Evolutionary conservation across 2,797 vertebrate genomes (phyloP).

Genomic region (Macrochelys suwanniensis): DNA sequence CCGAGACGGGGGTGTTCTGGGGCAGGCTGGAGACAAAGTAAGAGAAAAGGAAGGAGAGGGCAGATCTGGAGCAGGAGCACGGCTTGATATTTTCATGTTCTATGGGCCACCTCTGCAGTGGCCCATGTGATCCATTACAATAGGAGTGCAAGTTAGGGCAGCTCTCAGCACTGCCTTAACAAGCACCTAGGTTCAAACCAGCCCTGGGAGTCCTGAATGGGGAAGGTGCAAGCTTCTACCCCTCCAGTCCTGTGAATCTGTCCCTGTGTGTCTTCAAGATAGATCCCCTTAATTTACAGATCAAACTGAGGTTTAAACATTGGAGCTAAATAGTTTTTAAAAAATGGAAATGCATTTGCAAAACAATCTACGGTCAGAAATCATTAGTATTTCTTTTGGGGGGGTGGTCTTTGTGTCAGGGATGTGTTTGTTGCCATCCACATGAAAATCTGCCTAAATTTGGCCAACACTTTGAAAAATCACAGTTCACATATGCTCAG

Average conservation of each 20-base stretch:
- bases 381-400: not conserved
- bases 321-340: constrained; percentile 18
- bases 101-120: not conserved
- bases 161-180: not conserved
- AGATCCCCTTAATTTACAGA: not conserved
- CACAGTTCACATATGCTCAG: no score
- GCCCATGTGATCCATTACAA: not conserved
- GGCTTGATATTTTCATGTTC: not conserved
- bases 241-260: not conserved
- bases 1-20: not conserved
- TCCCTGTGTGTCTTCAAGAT: not conserved
- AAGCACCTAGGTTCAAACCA: not conserved
- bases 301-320: not conserved
- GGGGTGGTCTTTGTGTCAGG: no score
- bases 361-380: not conserved
- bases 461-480: no score
- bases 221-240: not conserved
- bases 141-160: not conserved
- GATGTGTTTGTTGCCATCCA: no score
- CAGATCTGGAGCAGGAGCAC: not conserved
- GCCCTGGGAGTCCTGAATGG: not conserved
- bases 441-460: no score
- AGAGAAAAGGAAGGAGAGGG: not conserved
- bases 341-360: not conserved
- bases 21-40: not conserved